Evolutionary conservation across 2,797 vertebrate genomes (phyloP).

Genomic region (Neopelma chrysocephalum): DNA sequence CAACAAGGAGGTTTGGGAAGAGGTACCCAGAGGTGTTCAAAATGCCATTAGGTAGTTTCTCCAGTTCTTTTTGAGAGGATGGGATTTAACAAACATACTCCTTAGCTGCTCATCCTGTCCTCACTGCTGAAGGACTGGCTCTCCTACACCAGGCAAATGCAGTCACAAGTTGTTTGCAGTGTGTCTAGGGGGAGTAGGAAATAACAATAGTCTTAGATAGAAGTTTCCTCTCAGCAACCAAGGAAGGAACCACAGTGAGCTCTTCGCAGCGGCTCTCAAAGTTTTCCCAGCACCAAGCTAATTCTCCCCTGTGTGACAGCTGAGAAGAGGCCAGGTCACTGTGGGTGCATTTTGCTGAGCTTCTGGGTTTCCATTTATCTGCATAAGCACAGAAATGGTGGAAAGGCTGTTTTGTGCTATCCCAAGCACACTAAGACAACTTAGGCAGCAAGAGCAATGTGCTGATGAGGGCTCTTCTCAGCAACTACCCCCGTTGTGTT

Average conservation of each 20-base stretch:
- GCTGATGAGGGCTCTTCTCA: conserved; percentile 39
- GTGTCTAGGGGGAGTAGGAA: neutral
- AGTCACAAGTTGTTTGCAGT: neutral
- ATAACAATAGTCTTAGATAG: neutral
- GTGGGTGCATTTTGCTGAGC: conserved; percentile 19
- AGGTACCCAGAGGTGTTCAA: neutral
- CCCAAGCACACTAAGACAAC: conserved; percentile 41
- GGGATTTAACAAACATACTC: neutral
- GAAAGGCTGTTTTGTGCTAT: conserved; percentile 22
- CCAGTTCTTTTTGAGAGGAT: neutral
- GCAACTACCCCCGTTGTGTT: neutral
- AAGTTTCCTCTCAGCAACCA: neutral
- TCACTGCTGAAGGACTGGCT: neutral
- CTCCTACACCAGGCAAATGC: neutral
- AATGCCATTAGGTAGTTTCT: neutral
- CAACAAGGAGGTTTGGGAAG: neutral
- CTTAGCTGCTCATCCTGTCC: neutral
- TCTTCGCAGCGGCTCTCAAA: neutral
- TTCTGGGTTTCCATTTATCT: conserved; percentile 22
- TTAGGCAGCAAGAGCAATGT: conserved; percentile 14
- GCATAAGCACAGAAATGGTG: conserved; percentile 4
- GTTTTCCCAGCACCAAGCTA: neutral
- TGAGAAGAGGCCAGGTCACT: neutral
- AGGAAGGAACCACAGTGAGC: neutral
- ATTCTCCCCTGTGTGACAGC: neutral